Percentiles rank a stretch among this genome's conserved stretches.
Evolutionary conservation across 2,888 invertebrate genomes (phyloP).

Genomic region (Thecocarcelia acutangulata): DNA sequence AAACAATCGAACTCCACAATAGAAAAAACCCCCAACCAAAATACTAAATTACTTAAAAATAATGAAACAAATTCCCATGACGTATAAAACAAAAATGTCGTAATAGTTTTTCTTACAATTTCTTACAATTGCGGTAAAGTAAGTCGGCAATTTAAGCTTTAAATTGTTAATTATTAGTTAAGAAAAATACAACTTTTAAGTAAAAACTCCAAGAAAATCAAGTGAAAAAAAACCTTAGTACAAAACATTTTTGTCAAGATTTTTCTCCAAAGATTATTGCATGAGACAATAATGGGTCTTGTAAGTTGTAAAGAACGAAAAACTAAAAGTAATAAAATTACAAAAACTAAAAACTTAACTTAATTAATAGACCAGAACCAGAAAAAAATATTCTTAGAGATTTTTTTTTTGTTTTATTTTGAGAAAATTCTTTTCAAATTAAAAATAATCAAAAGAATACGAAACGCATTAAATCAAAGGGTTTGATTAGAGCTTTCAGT

Average conservation of each 20-base stretch:
- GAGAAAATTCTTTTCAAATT: conserved; percentile 16
- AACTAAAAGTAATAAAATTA: conserved; percentile 20
- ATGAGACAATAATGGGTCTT: conserved; percentile 55
- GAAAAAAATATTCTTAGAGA: conserved; percentile 41
- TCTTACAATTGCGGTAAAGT: conserved; percentile 55
- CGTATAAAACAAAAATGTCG: conserved; percentile 62
- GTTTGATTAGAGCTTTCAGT: conserved; percentile 30
- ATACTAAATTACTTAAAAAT: conserved; percentile 36
- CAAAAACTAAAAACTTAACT: conserved; percentile 52
- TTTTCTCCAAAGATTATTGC: conserved; percentile 66
- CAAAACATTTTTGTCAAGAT: conserved; percentile 57
- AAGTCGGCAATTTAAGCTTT: conserved; percentile 69
- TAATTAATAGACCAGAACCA: conserved; percentile 69
- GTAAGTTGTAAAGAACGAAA: conserved; percentile 4
- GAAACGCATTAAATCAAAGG: conserved; percentile 58
- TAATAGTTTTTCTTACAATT: conserved; percentile 47
- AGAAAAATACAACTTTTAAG: conserved; percentile 46
- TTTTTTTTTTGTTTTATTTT: conserved; percentile 8
- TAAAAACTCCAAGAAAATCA: conserved; percentile 16
- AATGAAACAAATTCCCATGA: conserved; percentile 69
- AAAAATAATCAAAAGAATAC: conserved; percentile 5
- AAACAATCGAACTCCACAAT: conserved; percentile 66
- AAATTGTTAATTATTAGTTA: conserved; percentile 70
- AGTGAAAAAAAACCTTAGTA: conserved; percentile 14
- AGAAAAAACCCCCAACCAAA: conserved; percentile 8